Evolutionary conservation across 2,797 vertebrate species (phyloP).

Genomic region (Propithecus deckenii): DNA sequence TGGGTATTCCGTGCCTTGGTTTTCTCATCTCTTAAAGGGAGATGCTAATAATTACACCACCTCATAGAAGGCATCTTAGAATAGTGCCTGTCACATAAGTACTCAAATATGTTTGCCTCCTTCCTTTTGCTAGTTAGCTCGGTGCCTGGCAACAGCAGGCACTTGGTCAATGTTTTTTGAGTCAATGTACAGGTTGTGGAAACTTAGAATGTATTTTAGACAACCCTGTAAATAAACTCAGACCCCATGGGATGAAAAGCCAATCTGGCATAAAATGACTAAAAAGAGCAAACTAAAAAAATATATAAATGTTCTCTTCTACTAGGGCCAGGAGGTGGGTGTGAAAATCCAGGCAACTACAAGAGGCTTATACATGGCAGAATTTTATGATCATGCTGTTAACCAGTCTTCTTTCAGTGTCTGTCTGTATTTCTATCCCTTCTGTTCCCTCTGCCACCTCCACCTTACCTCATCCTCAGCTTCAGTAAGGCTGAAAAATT

Average conservation of each 20-base stretch:
- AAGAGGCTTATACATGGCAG: not conserved
- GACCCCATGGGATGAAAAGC: not conserved
- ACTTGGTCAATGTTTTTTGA: not conserved
- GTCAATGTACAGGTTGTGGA: not conserved
- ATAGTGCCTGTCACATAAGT: not conserved
- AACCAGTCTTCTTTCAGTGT: not conserved
- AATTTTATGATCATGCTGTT: not conserved
- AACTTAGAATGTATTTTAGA: slow-evolving; percentile 14
- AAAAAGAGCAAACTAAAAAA: not conserved
- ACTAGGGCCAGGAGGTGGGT: not conserved
- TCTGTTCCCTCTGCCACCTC: not conserved
- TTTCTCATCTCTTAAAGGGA: not conserved
- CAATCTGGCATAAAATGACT: not conserved
- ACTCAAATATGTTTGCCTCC: not conserved
- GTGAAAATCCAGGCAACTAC: not conserved
- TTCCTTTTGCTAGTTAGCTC: not conserved
- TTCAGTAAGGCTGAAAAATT: not conserved
- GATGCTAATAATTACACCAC: not conserved
- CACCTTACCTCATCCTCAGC: not conserved
- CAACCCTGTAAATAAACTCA: slow-evolving; percentile 10
- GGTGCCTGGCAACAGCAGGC: not conserved
- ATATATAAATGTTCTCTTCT: not conserved
- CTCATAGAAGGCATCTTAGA: not conserved
- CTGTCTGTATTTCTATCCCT: not conserved
- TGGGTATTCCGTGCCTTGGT: not conserved